phyloP scores from a whole-genome alignment of 2,797 vertebrate species.

The Taeniopygia guttata region DNA sequence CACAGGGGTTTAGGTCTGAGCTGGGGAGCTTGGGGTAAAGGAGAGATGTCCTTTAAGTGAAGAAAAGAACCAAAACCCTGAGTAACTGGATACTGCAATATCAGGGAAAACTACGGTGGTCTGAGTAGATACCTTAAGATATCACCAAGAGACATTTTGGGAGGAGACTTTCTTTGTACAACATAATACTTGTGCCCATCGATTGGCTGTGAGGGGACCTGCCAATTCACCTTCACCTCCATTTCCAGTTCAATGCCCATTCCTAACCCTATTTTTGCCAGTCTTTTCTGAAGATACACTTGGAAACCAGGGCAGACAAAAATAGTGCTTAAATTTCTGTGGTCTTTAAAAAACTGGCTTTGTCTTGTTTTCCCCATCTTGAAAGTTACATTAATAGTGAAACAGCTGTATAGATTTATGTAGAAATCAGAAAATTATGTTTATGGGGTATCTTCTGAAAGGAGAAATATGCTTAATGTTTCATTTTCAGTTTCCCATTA shows the following conservation, averaged over 20 bases:
- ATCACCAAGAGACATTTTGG: neutral
- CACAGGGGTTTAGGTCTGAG: neutral
- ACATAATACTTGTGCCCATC: neutral
- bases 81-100: neutral
- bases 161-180: neutral
- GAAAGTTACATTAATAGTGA: neutral
- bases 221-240: neutral
- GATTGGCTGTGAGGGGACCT: neutral
- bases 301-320: neutral
- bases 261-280: neutral
- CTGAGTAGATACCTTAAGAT: neutral
- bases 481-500: neutral
- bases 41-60: neutral
- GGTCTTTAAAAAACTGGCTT: neutral
- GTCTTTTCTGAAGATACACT: neutral
- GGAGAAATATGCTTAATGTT: neutral
- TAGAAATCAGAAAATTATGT: neutral
- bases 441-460: neutral
- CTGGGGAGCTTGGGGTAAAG: neutral
- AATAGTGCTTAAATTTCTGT: rapidly evolving
- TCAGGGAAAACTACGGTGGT: neutral
- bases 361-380: neutral
- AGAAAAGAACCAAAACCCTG: neutral
- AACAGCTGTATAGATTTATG: neutral
- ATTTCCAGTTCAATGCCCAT: neutral